Base-by-base conservation (phyloP, 2,888 invertebrate genomes). In the Stenurella melanura region DNA sequence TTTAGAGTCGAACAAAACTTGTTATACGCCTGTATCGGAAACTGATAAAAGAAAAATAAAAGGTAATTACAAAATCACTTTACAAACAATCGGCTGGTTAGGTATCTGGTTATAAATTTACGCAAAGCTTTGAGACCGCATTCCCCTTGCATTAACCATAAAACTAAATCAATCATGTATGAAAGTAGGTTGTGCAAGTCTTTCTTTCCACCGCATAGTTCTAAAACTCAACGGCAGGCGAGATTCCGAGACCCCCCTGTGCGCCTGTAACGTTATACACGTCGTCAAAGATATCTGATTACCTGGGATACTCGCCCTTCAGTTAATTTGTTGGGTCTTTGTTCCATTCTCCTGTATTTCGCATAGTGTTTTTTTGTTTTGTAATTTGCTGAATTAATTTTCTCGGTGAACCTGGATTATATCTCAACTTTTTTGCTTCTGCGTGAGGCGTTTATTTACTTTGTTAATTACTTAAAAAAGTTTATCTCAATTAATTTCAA, bases 151-250 rank as follows among this genome's bases (percentile, higher is more conserved):
- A 80, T 76, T 78, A 76, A 67, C 76, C 78, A 80, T 78, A 78
- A 75, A 80, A 80, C 80, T 80, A 76, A 83, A 83, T 83, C 81
- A 81, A 81, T 83, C 83, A 81, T 78, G 80, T 79, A 78, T 75
- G 76, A 82, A 81, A 80, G 79, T 80, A 80, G 80, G 79, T 78
- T 81, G 73, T 75, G 78, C 73, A 72, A 78, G 77, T 73, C 73
- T 75, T 75, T 19, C 78, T 73, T 75, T 19, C 78, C 73, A 64
- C 76, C 72, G 78, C 81, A 82, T 81, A 81, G 81, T 82, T 82
- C 56, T 71, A 38, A 60, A 80, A 82, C 79, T 81, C 79, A 66
- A 66, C 72, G 67, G 75, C 66, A 71, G 78, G 74, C 73, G 77
- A 77, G 78, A 80, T 80, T 80, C 78, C 75, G 61, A 19, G 63